phyloP scores from a whole-genome alignment of 2,888 invertebrate species.

The Abrostola triplasia region DNA sequence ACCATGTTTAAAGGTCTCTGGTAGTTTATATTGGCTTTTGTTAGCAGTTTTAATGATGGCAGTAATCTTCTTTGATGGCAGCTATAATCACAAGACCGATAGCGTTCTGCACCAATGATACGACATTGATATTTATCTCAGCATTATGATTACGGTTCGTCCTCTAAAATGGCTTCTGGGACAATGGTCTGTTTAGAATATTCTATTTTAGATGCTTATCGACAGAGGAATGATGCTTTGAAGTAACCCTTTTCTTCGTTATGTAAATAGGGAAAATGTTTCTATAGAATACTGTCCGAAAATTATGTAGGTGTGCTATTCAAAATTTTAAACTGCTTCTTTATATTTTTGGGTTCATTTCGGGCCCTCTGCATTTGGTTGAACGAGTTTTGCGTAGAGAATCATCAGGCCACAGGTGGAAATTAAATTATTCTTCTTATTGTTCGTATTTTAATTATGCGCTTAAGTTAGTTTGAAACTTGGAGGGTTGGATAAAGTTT shows the following conservation, averaged over 20 bases:
- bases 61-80: background rate
- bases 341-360: slow-evolving; percentile 5
- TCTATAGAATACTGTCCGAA: slow-evolving; percentile 10
- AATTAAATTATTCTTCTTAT: background rate
- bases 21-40: too few species aligned
- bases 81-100: background rate
- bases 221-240: slow-evolving; percentile 4
- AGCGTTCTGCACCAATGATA: background rate
- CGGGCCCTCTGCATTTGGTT: background rate
- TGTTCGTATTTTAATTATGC: too few species aligned
- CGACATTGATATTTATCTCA: slow-evolving; percentile 6
- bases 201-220: slow-evolving; percentile 9
- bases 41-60: too few species aligned
- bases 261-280: slow-evolving; percentile 12
- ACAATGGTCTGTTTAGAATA: slow-evolving; percentile 5
- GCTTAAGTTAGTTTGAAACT: too few species aligned
- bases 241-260: slow-evolving; percentile 17
- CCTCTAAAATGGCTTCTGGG: slow-evolving; percentile 1
- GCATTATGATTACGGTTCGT: background rate
- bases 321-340: slow-evolving; percentile 8
- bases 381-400: background rate
- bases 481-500: too few species aligned
- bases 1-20: too few species aligned
- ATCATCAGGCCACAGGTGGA: slow-evolving; percentile 1
- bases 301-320: slow-evolving; percentile 8